Conservation (phyloP, 2,888 invertebrate genomes). For the Sphaerophoria rueppellii region DNA sequence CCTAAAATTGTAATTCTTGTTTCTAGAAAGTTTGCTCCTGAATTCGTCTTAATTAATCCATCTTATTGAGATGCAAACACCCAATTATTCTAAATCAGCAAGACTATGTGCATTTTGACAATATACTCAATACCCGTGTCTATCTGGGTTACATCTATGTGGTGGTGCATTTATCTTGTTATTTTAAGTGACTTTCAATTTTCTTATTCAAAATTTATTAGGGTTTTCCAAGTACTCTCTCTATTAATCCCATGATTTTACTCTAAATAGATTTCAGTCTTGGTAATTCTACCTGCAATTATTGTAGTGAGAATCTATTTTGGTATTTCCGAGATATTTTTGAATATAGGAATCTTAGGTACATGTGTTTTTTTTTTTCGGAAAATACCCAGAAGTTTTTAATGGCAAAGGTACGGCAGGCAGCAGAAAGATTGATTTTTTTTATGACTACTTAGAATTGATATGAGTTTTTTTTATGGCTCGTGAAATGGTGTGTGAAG, state of each 20-base stretch:
- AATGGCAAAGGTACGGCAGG: conserved; percentile 1
- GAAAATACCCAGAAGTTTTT: conserved; percentile 39
- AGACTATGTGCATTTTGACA: neutral
- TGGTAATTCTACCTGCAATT: conserved; percentile 15
- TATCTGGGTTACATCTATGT: neutral
- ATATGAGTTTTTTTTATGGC: conserved; percentile 16
- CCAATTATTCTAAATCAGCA: neutral
- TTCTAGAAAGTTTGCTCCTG: neutral
- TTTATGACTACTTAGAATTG: conserved; percentile 2
- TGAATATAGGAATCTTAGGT: conserved; percentile 19
- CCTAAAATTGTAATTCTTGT: neutral
- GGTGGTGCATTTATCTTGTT: neutral
- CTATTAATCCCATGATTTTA: conserved; percentile 23
- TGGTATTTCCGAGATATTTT: conserved; percentile 50
- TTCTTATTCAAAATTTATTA: conserved; percentile 58
- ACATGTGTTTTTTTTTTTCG: conserved; percentile 11
- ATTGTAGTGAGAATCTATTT: neutral
- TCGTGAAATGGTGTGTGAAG: neutral
- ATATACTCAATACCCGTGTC: neutral
- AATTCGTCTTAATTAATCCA: neutral
- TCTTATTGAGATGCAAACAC: conserved; percentile 33
- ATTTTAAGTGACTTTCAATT: conserved; percentile 1
- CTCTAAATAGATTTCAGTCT: conserved; percentile 7
- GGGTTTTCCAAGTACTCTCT: conserved; percentile 52
- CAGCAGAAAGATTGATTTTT: conserved; percentile 1